Percentiles rank a stretch among this genome's conserved stretches.
These are phyloP conservation scores for Pheosia gnoma DNA, from an alignment of 2,888 invertebrate species.

Conservation along the genomic window DNA sequence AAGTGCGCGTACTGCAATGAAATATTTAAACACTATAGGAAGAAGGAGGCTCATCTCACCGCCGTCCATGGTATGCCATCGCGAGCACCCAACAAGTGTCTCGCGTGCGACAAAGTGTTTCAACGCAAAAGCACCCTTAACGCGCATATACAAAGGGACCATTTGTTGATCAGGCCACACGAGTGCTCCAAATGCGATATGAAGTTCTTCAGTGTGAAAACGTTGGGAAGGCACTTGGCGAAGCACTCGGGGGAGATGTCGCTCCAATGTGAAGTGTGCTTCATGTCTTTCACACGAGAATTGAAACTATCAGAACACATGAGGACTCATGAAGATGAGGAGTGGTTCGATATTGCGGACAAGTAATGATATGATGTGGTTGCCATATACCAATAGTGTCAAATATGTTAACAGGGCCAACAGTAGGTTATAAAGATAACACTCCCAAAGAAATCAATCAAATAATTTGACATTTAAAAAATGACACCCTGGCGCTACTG, in stretches of 20 bases:
- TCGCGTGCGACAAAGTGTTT: slow-evolving; percentile 46
- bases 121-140: slow-evolving; percentile 29
- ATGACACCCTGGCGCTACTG: too few relatives aligned
- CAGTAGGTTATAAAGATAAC: too few relatives aligned
- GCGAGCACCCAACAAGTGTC: slow-evolving; percentile 3
- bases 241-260: slow-evolving; percentile 55
- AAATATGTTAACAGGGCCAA: too few relatives aligned
- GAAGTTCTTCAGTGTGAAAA: slow-evolving; percentile 41
- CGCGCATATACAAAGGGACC: slow-evolving; percentile 50
- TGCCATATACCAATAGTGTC: too few relatives aligned
- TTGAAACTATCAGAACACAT: slow-evolving; percentile 43
- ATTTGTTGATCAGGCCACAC: slow-evolving; percentile 53
- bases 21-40: background rate
- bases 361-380: too few relatives aligned
- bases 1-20: background rate
- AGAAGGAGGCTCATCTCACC: background rate
- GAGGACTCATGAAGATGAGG: slow-evolving; percentile 39
- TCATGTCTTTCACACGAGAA: slow-evolving; percentile 47
- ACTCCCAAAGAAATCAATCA: too few relatives aligned
- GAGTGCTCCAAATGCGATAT: slow-evolving; percentile 63
- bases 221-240: slow-evolving; percentile 46
- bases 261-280: slow-evolving; percentile 58
- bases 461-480: too few relatives aligned
- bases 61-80: background rate
- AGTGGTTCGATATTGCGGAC: too few relatives aligned